Evolutionary conservation across 2,888 invertebrate genomes (phyloP).

Genomic region (Rambutsinella grinnellia): DNA sequence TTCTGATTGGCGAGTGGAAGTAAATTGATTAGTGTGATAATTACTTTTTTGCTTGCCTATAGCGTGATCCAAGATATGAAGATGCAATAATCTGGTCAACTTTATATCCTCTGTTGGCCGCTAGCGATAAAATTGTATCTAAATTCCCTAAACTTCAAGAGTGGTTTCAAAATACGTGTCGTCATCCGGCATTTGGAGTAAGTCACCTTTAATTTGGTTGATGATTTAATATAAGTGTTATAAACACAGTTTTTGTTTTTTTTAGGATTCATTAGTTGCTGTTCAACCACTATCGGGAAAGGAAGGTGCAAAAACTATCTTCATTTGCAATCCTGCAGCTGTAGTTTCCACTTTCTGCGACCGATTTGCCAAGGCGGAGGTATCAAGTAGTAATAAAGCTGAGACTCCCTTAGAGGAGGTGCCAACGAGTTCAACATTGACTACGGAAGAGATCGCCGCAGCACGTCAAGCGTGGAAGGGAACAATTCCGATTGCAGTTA

Average conservation of each 20-base stretch:
- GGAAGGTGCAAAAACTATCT: constrained; percentile 51
- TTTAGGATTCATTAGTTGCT: constrained; percentile 47
- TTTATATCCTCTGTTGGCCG: constrained; percentile 76
- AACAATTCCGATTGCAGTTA: constrained; percentile 61
- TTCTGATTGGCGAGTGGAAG: no score
- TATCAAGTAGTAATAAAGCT: constrained; percentile 18
- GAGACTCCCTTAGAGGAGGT: not conserved
- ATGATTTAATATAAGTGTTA: not conserved
- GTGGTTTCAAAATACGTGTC: constrained; percentile 73
- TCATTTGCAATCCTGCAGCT: constrained; percentile 52
- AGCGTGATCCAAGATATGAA: constrained; percentile 77
- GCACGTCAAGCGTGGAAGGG: constrained; percentile 76
- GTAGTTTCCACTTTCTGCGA: constrained; percentile 44
- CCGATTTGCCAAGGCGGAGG: constrained; percentile 27
- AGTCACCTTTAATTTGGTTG: not conserved
- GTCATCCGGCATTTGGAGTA: constrained; percentile 54
- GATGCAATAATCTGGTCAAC: constrained; percentile 83
- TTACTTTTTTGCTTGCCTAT: constrained; percentile 63
- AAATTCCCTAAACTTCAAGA: constrained; percentile 72
- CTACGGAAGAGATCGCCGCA: constrained; percentile 75
- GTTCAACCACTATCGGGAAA: constrained; percentile 49
- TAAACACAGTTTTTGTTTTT: constrained; percentile 1
- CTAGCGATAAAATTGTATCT: constrained; percentile 73
- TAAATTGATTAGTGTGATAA: constrained; percentile 10
- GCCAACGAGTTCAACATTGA: constrained; percentile 65